Percentiles rank a stretch among this genome's conserved stretches.
Evolutionary conservation across 2,113 vertebrate genomes (phyloP).

Genomic region (Oceanites oceanicus): DNA sequence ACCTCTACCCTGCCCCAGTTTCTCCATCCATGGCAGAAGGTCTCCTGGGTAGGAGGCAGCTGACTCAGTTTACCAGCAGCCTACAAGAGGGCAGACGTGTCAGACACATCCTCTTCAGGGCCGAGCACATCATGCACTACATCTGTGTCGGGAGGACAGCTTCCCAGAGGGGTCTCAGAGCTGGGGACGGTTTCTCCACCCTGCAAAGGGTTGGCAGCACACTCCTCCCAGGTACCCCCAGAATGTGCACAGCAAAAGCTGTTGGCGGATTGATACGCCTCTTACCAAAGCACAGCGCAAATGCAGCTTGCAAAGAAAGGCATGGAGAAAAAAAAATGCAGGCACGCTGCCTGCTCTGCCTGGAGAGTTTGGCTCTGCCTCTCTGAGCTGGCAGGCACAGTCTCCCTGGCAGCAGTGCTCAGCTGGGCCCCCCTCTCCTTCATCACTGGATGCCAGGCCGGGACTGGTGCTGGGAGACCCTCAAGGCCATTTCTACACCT

Average conservation of each 20-base stretch:
- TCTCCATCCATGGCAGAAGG: neutral
- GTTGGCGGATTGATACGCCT: neutral
- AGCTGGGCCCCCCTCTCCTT: neutral
- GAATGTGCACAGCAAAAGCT: neutral
- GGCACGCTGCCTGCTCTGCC: neutral
- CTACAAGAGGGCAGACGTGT: neutral
- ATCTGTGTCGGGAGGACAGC: rapidly evolving
- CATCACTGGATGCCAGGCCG: no score
- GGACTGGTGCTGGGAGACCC: neutral
- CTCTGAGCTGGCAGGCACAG: rapidly evolving
- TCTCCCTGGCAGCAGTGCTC: neutral
- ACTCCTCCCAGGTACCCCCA: neutral
- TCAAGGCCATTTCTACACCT: neutral
- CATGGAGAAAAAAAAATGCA: neutral
- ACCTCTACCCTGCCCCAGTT: neutral
- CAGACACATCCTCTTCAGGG: neutral
- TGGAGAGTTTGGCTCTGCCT: neutral
- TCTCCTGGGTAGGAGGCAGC: neutral
- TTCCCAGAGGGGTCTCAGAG: neutral
- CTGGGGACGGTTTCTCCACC: neutral
- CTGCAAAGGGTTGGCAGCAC: neutral
- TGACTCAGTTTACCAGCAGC: neutral
- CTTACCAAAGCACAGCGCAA: neutral
- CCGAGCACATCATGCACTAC: rapidly evolving
- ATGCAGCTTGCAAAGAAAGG: neutral